Conservation (phyloP, 1,140 invertebrate species). For the Drosophila melanogaster region DNA sequence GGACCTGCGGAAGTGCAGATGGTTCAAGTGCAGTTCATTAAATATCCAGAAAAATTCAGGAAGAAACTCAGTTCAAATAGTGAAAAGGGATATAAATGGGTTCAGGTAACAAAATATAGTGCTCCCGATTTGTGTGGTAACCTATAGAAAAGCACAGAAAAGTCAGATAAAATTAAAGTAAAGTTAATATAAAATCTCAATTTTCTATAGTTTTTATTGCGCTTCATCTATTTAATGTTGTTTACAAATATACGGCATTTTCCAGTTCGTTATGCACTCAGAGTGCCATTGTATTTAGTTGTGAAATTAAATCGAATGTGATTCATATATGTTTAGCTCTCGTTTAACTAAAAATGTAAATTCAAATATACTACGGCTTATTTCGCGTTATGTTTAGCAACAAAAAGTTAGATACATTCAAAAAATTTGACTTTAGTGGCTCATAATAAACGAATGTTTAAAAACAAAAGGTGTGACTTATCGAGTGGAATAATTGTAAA, state of each 20-base stretch:
- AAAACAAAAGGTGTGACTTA: background rate
- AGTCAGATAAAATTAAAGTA: no score
- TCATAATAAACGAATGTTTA: background rate
- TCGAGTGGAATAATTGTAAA: background rate
- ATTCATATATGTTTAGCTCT: background rate
- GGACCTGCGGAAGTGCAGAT: conserved; percentile 11
- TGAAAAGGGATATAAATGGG: background rate
- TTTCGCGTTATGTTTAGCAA: background rate
- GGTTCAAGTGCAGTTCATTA: background rate
- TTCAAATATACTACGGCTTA: background rate
- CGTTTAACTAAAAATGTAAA: no score
- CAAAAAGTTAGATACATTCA: background rate
- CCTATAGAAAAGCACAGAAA: no score
- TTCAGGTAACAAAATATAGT: no score
- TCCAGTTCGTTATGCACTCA: background rate
- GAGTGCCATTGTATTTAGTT: background rate
- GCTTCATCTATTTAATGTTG: no score
- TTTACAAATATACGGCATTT: background rate
- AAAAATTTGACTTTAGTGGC: no score
- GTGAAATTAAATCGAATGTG: background rate
- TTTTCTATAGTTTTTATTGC: no score
- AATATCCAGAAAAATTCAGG: background rate
- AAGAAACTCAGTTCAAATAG: background rate
- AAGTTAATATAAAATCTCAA: no score
- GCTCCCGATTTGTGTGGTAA: no score